Evolutionary conservation across 2,888 invertebrate species (phyloP), one percentile per base, ranked within the genome.

Genomic region (Emmelina monodactyla): DNA sequence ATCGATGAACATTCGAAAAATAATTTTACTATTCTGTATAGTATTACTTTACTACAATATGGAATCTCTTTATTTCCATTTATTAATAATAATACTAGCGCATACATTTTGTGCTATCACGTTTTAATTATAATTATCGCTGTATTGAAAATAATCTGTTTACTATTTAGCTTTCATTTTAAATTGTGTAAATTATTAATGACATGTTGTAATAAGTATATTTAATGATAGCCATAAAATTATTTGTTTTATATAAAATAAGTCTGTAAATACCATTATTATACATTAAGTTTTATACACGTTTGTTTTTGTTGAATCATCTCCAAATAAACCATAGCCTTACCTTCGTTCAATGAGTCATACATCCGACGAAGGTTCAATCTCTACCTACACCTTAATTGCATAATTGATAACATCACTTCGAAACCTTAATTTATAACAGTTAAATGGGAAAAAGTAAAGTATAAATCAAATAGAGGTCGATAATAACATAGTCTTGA

Each of bases 221-320:
- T 72, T 55, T 54, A 70, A 69, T 71, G 59, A 73, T 78, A 79
- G 72, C 78, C 76, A 78, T 79, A 75, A 62, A 71, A 72, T 69
- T 70, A 78, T 71, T 78, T 79, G 78, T 78, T 78, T 79, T 78
- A 72, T 76, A 75, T 78, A 76, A 71, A 48, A 52, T 78, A 79
- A 72, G 73, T 67, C 65, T 79, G 79, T 79, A 79, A 78, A 79
- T 79, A 79, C 66, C 69, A 75, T 68, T 68, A 79, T 76, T 79
- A 78, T 71, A 79, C 72, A 76, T 75, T 79, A 79, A 79, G 78
- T 79, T 79, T 79, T 78, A 78, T 78, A 79, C 67, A 66, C 53
- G 47, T 67, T 68, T 64, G 76, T 69, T 69, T 75, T 75, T 72
- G 64, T 72, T 73, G 69, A 52, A 47, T 52, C 48, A 61, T 6